phyloP scores from a whole-genome alignment of 2,888 invertebrate genomes.

The Leptinotarsa tumamoca region DNA sequence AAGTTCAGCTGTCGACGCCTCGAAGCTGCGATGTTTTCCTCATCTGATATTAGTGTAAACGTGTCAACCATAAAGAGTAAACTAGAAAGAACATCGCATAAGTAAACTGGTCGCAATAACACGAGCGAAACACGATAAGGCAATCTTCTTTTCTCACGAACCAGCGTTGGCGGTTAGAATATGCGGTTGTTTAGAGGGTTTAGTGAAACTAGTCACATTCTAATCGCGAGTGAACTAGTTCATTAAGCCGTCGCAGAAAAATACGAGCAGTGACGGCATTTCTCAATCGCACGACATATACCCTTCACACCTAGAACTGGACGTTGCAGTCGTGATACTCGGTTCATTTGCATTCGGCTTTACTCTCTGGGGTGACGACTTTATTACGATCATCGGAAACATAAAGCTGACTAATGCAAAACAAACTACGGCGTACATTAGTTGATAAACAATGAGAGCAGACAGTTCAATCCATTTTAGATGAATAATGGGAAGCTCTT shows the following conservation, averaged over 20 bases:
- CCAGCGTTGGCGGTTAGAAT: constrained; percentile 50
- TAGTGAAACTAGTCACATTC: not conserved
- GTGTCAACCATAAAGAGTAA: constrained; percentile 57
- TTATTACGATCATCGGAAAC: constrained; percentile 35
- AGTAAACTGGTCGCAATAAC: constrained; percentile 60
- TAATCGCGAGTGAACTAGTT: constrained; percentile 52
- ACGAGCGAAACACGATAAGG: constrained; percentile 60
- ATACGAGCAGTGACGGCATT: constrained; percentile 50
- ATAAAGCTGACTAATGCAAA: not conserved
- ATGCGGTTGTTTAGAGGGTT: constrained; percentile 25
- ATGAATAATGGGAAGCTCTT: too few relatives aligned
- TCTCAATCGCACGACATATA: constrained; percentile 45
- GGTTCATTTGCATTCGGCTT: constrained; percentile 51
- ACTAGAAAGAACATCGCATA: constrained; percentile 57
- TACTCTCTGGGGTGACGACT: constrained; percentile 33
- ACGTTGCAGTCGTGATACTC: constrained; percentile 38
- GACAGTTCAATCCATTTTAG: too few relatives aligned
- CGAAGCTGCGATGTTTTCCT: constrained; percentile 37
- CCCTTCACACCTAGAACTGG: constrained; percentile 48
- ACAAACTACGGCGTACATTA: too few relatives aligned
- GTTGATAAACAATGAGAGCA: too few relatives aligned
- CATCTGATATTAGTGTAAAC: constrained; percentile 55
- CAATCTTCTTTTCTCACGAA: constrained; percentile 61
- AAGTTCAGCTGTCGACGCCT: constrained; percentile 20
- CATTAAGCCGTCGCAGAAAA: constrained; percentile 51